These are phyloP conservation scores for Heterohyrax brucei DNA, from an alignment of 2,797 vertebrate genomes.

Conservation along the genomic window DNA sequence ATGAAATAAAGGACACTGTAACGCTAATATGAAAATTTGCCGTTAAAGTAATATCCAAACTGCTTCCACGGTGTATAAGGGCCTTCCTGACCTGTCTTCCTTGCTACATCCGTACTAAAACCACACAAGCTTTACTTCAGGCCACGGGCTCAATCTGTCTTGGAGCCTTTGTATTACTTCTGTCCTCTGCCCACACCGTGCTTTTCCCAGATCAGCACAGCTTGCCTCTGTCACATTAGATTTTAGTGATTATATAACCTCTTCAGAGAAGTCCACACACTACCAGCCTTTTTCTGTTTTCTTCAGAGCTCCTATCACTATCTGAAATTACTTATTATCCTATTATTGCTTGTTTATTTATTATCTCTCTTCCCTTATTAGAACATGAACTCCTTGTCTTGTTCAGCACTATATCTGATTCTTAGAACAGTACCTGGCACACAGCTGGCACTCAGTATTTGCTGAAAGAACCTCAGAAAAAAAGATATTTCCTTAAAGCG, in stretches of 20 bases:
- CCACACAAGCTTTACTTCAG: neutral
- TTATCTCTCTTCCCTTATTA: conserved; percentile 36
- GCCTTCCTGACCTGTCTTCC: neutral
- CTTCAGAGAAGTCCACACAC: neutral
- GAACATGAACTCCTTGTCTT: neutral
- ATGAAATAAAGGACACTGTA: neutral
- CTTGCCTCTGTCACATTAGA: neutral
- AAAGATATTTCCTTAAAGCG: conserved; percentile 14
- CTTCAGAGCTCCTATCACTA: conserved; percentile 27
- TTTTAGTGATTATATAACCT: neutral
- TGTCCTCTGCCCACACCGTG: neutral
- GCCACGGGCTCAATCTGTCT: neutral
- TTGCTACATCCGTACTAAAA: too few relatives aligned
- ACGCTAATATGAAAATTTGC: neutral
- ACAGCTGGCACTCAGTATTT: neutral
- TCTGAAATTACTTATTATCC: neutral
- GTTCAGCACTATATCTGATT: neutral
- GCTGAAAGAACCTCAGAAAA: conserved; percentile 40
- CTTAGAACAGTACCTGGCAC: neutral
- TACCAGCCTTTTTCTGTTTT: conserved; percentile 9
- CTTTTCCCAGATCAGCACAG: neutral
- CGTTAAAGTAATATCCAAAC: neutral
- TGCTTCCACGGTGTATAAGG: neutral
- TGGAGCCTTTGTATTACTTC: too few relatives aligned
- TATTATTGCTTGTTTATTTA: neutral